phyloP scores from a whole-genome alignment of 2,113 vertebrate genomes.

The Recurvirostra avosetta region DNA sequence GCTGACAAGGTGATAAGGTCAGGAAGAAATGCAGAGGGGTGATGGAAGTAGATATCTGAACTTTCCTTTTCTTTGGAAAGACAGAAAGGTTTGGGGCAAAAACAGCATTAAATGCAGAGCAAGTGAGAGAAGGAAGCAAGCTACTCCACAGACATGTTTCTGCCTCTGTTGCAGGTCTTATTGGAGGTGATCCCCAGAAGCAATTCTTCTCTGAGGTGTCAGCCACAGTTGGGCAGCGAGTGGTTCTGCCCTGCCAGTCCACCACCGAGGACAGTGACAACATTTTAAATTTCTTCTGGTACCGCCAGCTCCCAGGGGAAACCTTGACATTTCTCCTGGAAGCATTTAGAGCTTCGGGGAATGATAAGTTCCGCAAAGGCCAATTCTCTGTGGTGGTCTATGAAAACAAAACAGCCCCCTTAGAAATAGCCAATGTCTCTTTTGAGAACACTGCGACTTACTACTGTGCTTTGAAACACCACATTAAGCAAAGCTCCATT shows the following conservation, averaged over 20 bases:
- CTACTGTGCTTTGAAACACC: not conserved
- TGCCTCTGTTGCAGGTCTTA: slow-evolving; percentile 29
- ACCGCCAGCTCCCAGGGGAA: not conserved
- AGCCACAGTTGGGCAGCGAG: not conserved
- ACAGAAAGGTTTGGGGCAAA: not conserved
- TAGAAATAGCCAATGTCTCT: not conserved
- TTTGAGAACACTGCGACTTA: not conserved
- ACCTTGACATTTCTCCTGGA: not conserved
- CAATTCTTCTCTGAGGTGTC: not conserved
- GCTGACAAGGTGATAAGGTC: not conserved
- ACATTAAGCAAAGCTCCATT: not conserved
- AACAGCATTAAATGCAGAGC: not conserved
- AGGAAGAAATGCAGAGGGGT: not conserved
- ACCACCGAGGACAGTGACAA: not conserved
- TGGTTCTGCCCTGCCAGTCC: slow-evolving; percentile 11
- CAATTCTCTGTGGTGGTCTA: not conserved
- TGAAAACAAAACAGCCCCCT: not conserved
- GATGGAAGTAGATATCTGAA: not conserved
- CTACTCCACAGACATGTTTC: not conserved
- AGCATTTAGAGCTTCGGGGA: not conserved
- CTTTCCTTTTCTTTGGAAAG: not conserved
- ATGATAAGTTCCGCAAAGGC: not conserved
- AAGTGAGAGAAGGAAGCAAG: not conserved
- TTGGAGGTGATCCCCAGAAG: not conserved
- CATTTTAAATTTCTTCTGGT: not conserved